A percentile compares a stretch with the other conserved stretches of the same genome.
Conservation (phyloP, 2,888 invertebrate species). For the Chrysopilus asiliformis region DNA sequence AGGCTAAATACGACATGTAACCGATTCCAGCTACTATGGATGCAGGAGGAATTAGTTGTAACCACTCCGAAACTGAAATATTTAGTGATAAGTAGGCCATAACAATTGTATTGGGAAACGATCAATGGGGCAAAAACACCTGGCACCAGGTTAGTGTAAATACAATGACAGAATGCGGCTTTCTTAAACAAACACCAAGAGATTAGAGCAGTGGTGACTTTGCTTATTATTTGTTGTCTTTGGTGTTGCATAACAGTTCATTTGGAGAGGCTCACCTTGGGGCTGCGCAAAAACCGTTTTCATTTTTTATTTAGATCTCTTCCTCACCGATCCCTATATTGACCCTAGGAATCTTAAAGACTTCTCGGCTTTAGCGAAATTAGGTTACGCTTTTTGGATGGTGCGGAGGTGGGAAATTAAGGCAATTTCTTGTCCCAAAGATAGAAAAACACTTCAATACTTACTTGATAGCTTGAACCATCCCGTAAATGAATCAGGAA, state of each 20-base stretch:
- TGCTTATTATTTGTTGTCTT: too few species aligned
- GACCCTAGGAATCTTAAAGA: too few species aligned
- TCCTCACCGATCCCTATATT: too few species aligned
- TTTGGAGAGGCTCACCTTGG: too few species aligned
- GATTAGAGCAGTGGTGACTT: too few species aligned
- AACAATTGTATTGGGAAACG: not conserved
- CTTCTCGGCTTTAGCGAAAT: too few species aligned
- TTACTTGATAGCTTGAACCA: conserved; percentile 77
- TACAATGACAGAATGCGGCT: not conserved
- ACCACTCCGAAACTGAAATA: conserved; percentile 69
- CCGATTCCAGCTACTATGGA: conserved; percentile 64
- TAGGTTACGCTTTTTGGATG: too few species aligned
- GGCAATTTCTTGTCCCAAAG: too few species aligned
- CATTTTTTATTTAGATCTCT: too few species aligned
- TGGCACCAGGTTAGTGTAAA: not conserved
- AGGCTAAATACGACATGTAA: conserved; percentile 65
- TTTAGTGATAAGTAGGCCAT: not conserved
- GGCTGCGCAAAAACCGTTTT: too few species aligned
- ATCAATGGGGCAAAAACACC: not conserved
- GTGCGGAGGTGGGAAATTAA: too few species aligned
- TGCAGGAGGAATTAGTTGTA: conserved; percentile 67
- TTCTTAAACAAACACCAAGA: not conserved
- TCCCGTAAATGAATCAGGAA: conserved; percentile 71
- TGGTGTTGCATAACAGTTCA: too few species aligned
- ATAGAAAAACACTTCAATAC: conserved; percentile 19